phyloP scores from a whole-genome alignment of 2,888 invertebrate species.

The Athrips mouffetella region DNA sequence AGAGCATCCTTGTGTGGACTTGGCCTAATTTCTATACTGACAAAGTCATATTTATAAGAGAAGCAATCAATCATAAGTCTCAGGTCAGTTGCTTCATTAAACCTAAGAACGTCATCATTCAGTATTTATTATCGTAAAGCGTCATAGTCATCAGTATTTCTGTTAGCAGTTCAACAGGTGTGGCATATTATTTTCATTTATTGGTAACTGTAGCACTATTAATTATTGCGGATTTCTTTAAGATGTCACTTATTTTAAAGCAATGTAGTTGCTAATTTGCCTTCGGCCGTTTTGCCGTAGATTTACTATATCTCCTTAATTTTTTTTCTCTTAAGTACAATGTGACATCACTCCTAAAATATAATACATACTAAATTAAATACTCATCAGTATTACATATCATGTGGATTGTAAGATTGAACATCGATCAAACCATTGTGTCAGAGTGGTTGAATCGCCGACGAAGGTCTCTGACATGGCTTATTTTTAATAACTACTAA shows the following conservation, averaged over 20 bases:
- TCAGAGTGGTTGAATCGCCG: too few relatives aligned
- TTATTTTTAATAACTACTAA: too few relatives aligned
- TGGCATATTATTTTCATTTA: constrained; percentile 24
- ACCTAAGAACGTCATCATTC: constrained; percentile 34
- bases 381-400: too few relatives aligned
- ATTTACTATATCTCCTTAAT: too few relatives aligned
- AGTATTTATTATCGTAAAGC: constrained; percentile 6
- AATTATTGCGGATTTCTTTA: constrained; percentile 1
- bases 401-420: too few relatives aligned
- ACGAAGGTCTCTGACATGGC: too few relatives aligned
- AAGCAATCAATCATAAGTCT: constrained; percentile 59
- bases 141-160: constrained; percentile 18
- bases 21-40: constrained; percentile 55
- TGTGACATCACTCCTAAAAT: too few relatives aligned
- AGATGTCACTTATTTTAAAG: background rate
- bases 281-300: too few relatives aligned
- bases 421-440: too few relatives aligned
- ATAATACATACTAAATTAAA: too few relatives aligned
- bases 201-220: constrained; percentile 14
- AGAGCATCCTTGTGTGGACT: constrained; percentile 49
- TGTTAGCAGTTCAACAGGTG: constrained; percentile 38
- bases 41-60: constrained; percentile 56
- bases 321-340: too few relatives aligned
- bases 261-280: too few relatives aligned
- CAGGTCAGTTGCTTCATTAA: constrained; percentile 43